Evolutionary conservation across 1,140 invertebrate genomes (phyloP), one percentile per base, ranked within the genome.

Genomic region (Melanaphis sacchari): DNA sequence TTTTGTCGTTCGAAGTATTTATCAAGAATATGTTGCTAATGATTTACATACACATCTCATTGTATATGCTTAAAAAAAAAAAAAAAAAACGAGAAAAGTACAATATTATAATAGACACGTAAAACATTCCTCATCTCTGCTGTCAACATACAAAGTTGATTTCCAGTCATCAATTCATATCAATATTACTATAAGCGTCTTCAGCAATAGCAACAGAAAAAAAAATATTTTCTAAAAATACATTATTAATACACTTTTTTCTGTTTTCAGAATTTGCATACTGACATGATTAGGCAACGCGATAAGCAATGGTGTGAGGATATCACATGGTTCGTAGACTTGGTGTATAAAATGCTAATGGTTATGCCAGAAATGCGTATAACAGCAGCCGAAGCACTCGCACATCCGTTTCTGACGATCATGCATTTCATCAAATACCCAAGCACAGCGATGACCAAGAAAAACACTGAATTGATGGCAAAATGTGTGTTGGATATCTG

Each of bases 391-490:
- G 90, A 91, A 9, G 90, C 66, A 24, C 66, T 91, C 5, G 41
- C 90, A 9, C 90, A 91, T 31, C 90, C 90, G n/a, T 91, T 91
- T 21, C 21, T 91, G 31, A 91, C 66, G 18, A 91, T 91, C 43
- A 3, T n/a, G n/a, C 90, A 91, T 40, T 91, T 82, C 43, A 82
- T 91, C 31, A 49, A 91, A 2, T 82, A 82, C 26, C 90, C 90
- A 7, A 46, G n/a, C n/a, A 82, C 54, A 21, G n/a, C 0, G 31
- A 36, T 82, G 40, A 91, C 66, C 26, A 91, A 82, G 26, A 49
- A 9, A 46, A 82, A 82, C 11, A 2, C 36, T 31, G 21, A 91
- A 52, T 38, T 91, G 0, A 91, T 82, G 90, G 18, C n/a, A n/a
- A 38, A 36, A 0, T 91, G 90, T 82, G 26, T 3, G 36, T 31